Percentiles rank a stretch among this genome's conserved stretches.
Conservation (phyloP, 2,797 vertebrate genomes). For the Rhinogobio ventralis region DNA sequence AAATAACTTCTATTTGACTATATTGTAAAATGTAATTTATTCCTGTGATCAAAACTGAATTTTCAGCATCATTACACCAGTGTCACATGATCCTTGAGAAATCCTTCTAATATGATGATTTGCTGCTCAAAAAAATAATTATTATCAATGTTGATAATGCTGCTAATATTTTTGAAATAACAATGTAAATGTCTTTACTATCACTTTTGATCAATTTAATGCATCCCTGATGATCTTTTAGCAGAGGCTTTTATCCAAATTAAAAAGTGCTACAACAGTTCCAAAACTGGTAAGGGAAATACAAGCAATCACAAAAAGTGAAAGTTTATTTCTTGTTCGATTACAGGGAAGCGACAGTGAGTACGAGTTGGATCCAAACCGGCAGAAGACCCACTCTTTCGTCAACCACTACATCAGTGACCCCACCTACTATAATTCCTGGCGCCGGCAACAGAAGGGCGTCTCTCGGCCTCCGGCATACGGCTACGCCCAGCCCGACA, state of each 20-base stretch:
- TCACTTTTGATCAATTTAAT: not conserved
- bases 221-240: not conserved
- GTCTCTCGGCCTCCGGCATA: conserved; percentile 91
- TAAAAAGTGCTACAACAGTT: not conserved
- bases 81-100: too few species aligned
- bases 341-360: conserved; percentile 95
- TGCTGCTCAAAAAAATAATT: not conserved
- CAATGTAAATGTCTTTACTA: not conserved
- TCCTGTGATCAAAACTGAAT: too few species aligned
- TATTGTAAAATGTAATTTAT: too few species aligned
- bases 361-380: conserved; percentile 89
- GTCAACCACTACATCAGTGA: conserved; percentile 99
- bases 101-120: not conserved
- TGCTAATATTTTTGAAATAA: not conserved
- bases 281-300: not conserved
- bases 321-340: not conserved
- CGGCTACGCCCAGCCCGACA: conserved; percentile 91
- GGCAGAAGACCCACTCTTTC: conserved; percentile 96
- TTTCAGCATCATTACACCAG: too few species aligned
- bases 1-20: not conserved
- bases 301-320: not conserved
- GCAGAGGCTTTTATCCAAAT: not conserved
- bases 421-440: conserved; percentile 97
- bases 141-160: not conserved
- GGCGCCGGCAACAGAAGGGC: conserved; percentile 95